Conservation (phyloP, 2,797 vertebrate genomes). For the Silurus aristotelis region DNA sequence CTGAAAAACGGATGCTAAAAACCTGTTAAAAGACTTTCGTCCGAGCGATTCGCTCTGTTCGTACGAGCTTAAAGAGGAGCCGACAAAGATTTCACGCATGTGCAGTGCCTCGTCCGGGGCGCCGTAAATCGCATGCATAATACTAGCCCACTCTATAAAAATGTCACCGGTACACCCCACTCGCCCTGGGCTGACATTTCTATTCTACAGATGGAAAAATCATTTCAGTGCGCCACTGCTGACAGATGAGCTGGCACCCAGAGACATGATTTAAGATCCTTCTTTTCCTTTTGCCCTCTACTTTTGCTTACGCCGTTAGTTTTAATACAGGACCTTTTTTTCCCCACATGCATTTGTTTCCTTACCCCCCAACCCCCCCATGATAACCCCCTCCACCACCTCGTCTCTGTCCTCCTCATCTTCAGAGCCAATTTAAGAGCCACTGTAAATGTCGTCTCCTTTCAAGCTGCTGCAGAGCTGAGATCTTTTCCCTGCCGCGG, state of each 20-base stretch:
- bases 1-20: background rate
- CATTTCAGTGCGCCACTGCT: conserved; percentile 53
- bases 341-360: conserved; percentile 58
- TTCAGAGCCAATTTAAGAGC: conserved; percentile 55
- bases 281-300: conserved; percentile 56
- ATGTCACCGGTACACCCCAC: conserved; percentile 58
- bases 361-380: background rate
- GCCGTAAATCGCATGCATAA: conserved; percentile 58
- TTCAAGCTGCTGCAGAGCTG: conserved; percentile 56
- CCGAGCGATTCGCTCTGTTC: background rate
- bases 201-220: conserved; percentile 62
- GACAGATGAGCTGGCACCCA: conserved; percentile 59
- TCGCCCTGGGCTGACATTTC: conserved; percentile 59
- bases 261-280: conserved; percentile 60
- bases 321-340: conserved; percentile 51
- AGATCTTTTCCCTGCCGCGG: conserved; percentile 49
- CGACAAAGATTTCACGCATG: conserved; percentile 30
- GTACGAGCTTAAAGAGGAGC: background rate
- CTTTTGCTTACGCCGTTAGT: conserved; percentile 61
- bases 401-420: background rate
- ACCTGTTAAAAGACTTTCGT: background rate
- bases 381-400: conserved; percentile 6
- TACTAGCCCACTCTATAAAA: conserved; percentile 58
- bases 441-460: conserved; percentile 55
- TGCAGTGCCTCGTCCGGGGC: conserved; percentile 15